Percentiles rank a stretch among this genome's conserved stretches.
Conservation (phyloP, 2,113 vertebrate genomes). For the Brachirus orientalis region DNA sequence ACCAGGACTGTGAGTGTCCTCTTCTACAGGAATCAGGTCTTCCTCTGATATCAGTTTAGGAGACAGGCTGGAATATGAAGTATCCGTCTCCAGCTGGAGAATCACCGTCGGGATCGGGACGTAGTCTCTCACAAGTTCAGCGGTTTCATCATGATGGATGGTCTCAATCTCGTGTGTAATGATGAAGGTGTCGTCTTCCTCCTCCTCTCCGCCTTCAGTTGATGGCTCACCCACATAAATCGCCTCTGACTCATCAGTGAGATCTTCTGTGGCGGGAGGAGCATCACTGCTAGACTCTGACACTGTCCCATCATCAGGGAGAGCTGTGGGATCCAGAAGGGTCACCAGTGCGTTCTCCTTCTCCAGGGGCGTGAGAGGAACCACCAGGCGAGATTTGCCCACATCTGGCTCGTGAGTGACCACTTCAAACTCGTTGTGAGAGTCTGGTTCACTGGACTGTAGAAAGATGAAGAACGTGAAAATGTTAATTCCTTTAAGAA, state of each 20-base stretch:
- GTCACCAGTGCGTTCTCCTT: constrained; percentile 71
- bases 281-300: constrained; percentile 7
- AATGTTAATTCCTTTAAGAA: too few relatives aligned
- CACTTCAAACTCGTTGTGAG: constrained; percentile 65
- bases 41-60: constrained; percentile 63
- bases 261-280: not conserved
- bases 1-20: constrained; percentile 14
- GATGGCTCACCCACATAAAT: constrained; percentile 22
- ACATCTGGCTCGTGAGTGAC: constrained; percentile 34
- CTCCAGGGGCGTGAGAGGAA: constrained; percentile 51
- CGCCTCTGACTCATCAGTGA: constrained; percentile 32
- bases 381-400: constrained; percentile 13
- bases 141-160: constrained; percentile 62
- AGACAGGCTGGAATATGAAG: constrained; percentile 21
- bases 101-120: constrained; percentile 23
- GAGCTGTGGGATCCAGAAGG: constrained; percentile 53
- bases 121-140: constrained; percentile 66
- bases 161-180: constrained; percentile 75
- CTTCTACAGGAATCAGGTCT: constrained; percentile 37
- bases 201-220: constrained; percentile 39
- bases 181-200: constrained; percentile 58
- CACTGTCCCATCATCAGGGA: constrained; percentile 15
- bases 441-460: constrained; percentile 66
- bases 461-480: not conserved
- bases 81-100: constrained; percentile 20